Base-by-base conservation (phyloP, 2,113 vertebrate species). In the Gymnocephalus cernua region DNA sequence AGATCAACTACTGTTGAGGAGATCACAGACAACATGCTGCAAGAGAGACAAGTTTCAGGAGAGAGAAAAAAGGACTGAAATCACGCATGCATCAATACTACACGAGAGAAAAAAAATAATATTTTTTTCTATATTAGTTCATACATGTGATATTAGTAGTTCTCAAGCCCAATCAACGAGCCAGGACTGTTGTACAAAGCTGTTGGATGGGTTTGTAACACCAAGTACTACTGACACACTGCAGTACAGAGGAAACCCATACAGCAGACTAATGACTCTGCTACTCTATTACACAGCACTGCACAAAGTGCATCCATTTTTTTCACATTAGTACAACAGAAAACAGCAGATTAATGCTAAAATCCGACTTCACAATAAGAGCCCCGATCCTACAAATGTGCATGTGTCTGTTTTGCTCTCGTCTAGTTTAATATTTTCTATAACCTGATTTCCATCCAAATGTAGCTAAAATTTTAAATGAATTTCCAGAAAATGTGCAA, bases 21-120 rank as follows among this genome's bases (percentile, higher is more conserved):
- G 50, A 45, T 29, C 74, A 35, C 70, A 80, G 29, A 25, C 38
- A 56, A 14, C 80, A 76, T 82, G 85, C 90, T 90, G 82, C 50
- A 85, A 84, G 66, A 84, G 53, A 86, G 54, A 77, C 8, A 10
- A 41, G 47, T 56, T 80, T 2, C 50, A 57, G 44, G 9, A 78
- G 67, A 53, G 27, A 53, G 23, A 82, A 45, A 71, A 23, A 7
- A 15, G 15, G 7, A 21, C 4, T 18, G 44, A 58, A 69, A 74
- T 74, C 32, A 63, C 71, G 74, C 68, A 27, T 76, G 69, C 38
- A 21, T 64, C 27, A 10, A 38, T 6, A 23, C 25, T 56, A 67
- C 51, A 45, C 29, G 18, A 50, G 21, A 73, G 54, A 69, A 63
- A 29, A 29, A 14, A n/a, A 25, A 21, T 13, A 38, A 32, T 32